Base-by-base conservation (phyloP, 30 jellyfish, hydroid and myxozoan species). In the Cassiopea xamachana region DNA sequence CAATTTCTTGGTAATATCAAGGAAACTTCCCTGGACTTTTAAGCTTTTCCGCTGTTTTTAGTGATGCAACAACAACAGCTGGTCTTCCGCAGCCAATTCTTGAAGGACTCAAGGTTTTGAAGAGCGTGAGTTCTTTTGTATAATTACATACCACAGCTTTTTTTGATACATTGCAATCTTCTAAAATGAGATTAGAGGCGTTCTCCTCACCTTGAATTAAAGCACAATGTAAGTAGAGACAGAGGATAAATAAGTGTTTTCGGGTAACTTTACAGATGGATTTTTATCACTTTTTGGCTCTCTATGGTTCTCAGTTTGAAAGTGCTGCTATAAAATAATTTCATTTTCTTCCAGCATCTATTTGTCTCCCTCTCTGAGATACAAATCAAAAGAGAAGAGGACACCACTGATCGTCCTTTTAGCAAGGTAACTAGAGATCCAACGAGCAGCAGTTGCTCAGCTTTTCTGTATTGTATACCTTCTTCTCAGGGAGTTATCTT, bases 11-110 rank as follows among this genome's bases (percentile, higher is more conserved):
- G 12, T 10, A 10, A 10, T 55, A 55, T 55, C 64, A 55, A 10
- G 10, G 12, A 55, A 10, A 55, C 64, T 27, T 27, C 39, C 39
- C 39, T 27, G 39, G 39, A 27, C 0, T 27, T 27, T 27, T 27
- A 27, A 27, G 39, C 39, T 27, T 27, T 27, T 27, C 39, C 39
- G 39, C 39, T 55, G 8, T 60, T 73, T 83, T 17, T 68, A 96
- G 99, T 87, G 99, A 96, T 84, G 74, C 91, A 14, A 87, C 96
- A 46, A 89, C 98, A 7, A 96, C 98, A 1, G 97, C 98, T 16
- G 99, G 99, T 1, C 92, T 96, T 2, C 99, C 99, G 16, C 97
- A 86, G 75, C 97, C 99, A 15, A 96, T 96, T 13, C 48, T 81
- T 7, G 99, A 96, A 72, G 98, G 99, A 17, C 81, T 96, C 67